Base-by-base conservation (phyloP, 1,140 invertebrate species). In the Spodoptera frugiperda region DNA sequence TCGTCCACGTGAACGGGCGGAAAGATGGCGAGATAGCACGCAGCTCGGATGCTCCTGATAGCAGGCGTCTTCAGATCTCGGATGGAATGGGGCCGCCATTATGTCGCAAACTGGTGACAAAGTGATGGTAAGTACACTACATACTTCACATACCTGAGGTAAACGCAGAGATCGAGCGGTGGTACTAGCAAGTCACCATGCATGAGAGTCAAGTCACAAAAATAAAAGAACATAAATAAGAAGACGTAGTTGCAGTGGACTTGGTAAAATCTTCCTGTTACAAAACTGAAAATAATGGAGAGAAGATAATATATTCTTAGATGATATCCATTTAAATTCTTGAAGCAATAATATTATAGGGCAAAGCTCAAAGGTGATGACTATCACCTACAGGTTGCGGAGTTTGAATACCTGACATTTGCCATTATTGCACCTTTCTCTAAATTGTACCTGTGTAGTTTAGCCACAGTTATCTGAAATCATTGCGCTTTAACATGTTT, bases 21-120 rank as follows among this genome's bases (percentile, higher is more conserved):
- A 73, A 78, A 78, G 77, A 78, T 78, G 25, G 33, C 11, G 14
- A 2, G 77, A 78, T 78, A 78, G 77, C 77, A 46, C 68, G 51
- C 68, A 55, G 55, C 25, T 9, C 14, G 51, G 65, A 53, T 68
- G 65, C 48, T 53, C 25, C 6, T 39, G 65, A 68, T 68, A 53
- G 17, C 48, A 4, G 46, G 48, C 21, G n/a, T 17, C 10, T 19
- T 15, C n/a, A 9, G 48, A 39, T 39, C 33, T 39, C 33, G 30
- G 25, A 3, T 9, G 63, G 15, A 68, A 68, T 68, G 48, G 30
- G 65, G 21, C 48, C 65, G 65, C 6, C n/a, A 53, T 51, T 33
- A 68, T 39, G 21, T 3, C 2, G 54, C 21, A 14, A 21, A 11
- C 39, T 9, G 15, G 15, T 9, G 30, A 14, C n/a, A 6, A 44